These are phyloP conservation scores for Carettochelys insculpta DNA, from an alignment of 2,113 vertebrate genomes.

Conservation along the genomic window DNA sequence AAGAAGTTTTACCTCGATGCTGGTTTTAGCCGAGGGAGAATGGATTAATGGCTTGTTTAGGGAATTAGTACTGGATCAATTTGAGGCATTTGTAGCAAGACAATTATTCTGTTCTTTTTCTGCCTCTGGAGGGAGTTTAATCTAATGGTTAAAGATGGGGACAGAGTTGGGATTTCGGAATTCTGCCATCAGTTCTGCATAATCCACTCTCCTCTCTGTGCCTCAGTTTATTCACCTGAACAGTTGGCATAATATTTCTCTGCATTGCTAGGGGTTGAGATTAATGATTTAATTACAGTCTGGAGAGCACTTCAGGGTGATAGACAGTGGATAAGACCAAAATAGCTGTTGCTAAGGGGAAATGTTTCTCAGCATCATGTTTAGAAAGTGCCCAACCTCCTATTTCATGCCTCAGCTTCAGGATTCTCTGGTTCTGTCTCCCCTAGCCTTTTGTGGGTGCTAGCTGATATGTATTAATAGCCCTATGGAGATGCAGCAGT, in stretches of 20 bases:
- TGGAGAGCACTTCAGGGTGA: not conserved
- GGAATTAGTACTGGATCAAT: not conserved
- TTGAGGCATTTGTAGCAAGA: not conserved
- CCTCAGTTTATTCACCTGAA: not conserved
- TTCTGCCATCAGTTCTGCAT: not conserved
- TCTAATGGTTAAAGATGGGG: not conserved
- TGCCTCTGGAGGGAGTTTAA: constrained; percentile 13
- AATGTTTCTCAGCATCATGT: not conserved
- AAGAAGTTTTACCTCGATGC: not conserved
- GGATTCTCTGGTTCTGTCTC: not conserved
- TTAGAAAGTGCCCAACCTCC: not conserved
- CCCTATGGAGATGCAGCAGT: not conserved
- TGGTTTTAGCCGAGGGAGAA: not conserved
- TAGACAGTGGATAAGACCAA: not conserved
- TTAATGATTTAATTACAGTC: not conserved
- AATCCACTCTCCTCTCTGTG: not conserved
- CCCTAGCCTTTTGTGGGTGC: not conserved
- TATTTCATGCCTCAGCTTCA: not conserved
- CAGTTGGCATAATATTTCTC: not conserved
- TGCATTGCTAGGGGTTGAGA: not conserved
- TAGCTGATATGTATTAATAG: not conserved
- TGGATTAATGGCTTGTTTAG: not conserved
- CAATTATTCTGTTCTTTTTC: not conserved
- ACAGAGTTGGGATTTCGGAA: not conserved
- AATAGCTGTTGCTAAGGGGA: not conserved